phyloP scores from a whole-genome alignment of 2,888 invertebrate species.

The Tethea ocularis region DNA sequence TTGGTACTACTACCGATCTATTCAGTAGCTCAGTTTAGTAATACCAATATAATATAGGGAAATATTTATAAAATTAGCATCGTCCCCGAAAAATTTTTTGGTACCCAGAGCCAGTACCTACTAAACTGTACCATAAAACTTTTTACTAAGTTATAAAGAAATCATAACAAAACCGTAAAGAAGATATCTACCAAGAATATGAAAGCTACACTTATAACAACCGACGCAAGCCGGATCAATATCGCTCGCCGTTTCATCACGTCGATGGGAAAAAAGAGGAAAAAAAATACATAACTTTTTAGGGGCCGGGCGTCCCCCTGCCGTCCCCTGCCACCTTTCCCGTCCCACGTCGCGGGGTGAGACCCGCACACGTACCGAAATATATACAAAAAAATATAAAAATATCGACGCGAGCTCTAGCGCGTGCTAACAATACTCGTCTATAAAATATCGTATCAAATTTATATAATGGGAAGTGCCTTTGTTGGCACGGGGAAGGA shows the following conservation, averaged over 20 bases:
- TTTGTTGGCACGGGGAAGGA: conserved; percentile 65
- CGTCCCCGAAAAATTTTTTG: too few species aligned
- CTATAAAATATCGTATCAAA: conserved; percentile 78
- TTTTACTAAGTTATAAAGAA: not conserved
- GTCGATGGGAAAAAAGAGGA: conserved; percentile 81
- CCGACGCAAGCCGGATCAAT: conserved; percentile 69
- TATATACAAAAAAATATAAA: conserved; percentile 64
- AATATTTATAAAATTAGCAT: too few species aligned
- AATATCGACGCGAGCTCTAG: conserved; percentile 61
- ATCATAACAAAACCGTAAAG: not conserved
- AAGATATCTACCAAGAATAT: conserved; percentile 16
- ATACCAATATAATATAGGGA: too few species aligned
- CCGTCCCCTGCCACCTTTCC: conserved; percentile 28
- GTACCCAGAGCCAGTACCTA: too few species aligned
- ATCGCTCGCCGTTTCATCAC: conserved; percentile 78
- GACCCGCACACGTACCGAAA: conserved; percentile 48
- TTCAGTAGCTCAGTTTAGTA: too few species aligned
- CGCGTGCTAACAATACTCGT: conserved; percentile 71
- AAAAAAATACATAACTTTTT: conserved; percentile 84
- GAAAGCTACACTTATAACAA: conserved; percentile 39
- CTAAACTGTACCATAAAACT: too few species aligned
- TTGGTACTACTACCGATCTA: too few species aligned
- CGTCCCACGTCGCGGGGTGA: conserved; percentile 27
- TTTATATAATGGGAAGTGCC: conserved; percentile 73
- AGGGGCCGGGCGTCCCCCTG: conserved; percentile 69